phyloP scores from a whole-genome alignment of 2,888 invertebrate species.

The Pammene aurita region DNA sequence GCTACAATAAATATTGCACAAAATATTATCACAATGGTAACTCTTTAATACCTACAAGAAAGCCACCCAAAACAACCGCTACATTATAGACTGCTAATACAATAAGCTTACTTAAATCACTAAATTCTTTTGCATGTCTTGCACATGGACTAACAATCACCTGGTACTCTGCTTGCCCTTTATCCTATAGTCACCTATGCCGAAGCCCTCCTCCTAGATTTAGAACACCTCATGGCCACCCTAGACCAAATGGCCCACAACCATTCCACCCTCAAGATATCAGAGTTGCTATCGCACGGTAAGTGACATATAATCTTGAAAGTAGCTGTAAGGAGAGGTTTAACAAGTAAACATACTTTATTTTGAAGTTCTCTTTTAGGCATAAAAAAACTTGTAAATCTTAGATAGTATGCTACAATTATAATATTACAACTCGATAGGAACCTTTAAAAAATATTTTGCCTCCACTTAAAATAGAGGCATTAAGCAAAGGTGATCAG shows the following conservation, averaged over 20 bases:
- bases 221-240: constrained; percentile 83
- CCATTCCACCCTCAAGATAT: constrained; percentile 81
- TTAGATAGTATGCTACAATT: too few relatives aligned
- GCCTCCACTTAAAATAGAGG: not conserved
- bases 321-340: constrained; percentile 5
- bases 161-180: constrained; percentile 69
- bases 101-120: constrained; percentile 49
- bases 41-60: constrained; percentile 7
- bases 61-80: constrained; percentile 21
- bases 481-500: too few relatives aligned
- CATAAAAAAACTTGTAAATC: too few relatives aligned
- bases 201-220: constrained; percentile 81
- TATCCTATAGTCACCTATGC: constrained; percentile 79
- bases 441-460: too few relatives aligned
- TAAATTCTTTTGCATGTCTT: constrained; percentile 81
- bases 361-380: too few relatives aligned
- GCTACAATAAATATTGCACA: constrained; percentile 29
- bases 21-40: constrained; percentile 16
- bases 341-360: not conserved
- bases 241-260: constrained; percentile 83
- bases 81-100: constrained; percentile 42
- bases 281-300: constrained; percentile 79
- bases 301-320: constrained; percentile 56
- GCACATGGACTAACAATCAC: constrained; percentile 76
- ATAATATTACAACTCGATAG: constrained; percentile 16